Evolutionary conservation across 2,113 vertebrate genomes (phyloP), one percentile per base, ranked within the genome.

Genomic region (Stomatorhinus ivindoensis): DNA sequence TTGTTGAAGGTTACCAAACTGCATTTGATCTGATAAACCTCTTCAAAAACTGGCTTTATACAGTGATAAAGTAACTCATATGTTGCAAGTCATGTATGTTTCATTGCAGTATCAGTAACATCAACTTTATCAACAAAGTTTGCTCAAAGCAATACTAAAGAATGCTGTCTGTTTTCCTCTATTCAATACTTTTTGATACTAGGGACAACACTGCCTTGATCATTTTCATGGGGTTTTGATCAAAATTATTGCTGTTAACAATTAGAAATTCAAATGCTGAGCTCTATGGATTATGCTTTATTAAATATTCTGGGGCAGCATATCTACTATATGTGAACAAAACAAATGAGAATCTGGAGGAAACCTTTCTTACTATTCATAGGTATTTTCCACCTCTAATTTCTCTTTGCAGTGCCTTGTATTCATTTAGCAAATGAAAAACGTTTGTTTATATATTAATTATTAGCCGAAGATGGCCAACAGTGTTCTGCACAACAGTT

Each of bases 81-180:
- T 82, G 42, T 89, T 91, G 93, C 91, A 95, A 94, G 93, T 94
- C 95, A 96, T 96, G 94, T 95, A 96, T 96, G 96, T 96, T 96
- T 96, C 93, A 96, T 96, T 90, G 91, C 92, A 92, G 90, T 94
- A 95, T 95, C 95, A 95, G 92, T 95, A 87, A 89, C 90, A 90
- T 92, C 89, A 92, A 88, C 91, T 94, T 95, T 94, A 93, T 92
- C 92, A 93, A 94, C 92, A 92, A 94, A 93, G 93, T 95, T 96
- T 93, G 95, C 95, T 96, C 94, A 92, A 94, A 96, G 96, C 95
- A 95, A 96, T 94, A 93, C 94, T 96, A 93, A 94, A 92, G 92
- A 93, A 95, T 94, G 95, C 95, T 93, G 95, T 95, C 94, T 96
- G 94, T 93, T 95, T 95, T 93, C 94, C 95, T 96, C 95, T 95